Conservation (phyloP, 2,888 invertebrate genomes). For the Abrostola triplasia region DNA sequence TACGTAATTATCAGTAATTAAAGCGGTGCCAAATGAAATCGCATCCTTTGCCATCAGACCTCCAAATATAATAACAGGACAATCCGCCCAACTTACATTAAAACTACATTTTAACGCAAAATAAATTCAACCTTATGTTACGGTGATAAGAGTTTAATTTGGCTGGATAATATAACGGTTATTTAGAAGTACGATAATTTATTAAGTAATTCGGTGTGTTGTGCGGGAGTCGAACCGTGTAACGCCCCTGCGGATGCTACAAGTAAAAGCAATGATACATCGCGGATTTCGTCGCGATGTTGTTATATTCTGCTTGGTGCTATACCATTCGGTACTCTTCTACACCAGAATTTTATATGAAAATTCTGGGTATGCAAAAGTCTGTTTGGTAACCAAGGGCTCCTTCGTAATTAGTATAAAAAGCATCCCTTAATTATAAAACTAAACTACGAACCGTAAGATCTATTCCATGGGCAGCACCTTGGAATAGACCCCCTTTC, state of each 20-base stretch:
- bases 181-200: slow-evolving; percentile 63
- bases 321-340: slow-evolving; percentile 4
- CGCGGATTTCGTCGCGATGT: slow-evolving; percentile 78
- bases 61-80: slow-evolving; percentile 82
- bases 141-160: slow-evolving; percentile 34
- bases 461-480: no score
- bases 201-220: slow-evolving; percentile 71
- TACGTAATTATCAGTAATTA: slow-evolving; percentile 58
- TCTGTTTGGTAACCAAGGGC: no score
- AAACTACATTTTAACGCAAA: slow-evolving; percentile 9
- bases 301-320: slow-evolving; percentile 62
- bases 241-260: slow-evolving; percentile 80
- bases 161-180: slow-evolving; percentile 20
- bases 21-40: slow-evolving; percentile 77
- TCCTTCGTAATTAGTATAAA: no score
- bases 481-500: no score
- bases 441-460: no score
- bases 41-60: slow-evolving; percentile 74
- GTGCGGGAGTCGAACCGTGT: slow-evolving; percentile 73
- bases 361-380: no score
- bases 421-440: no score
- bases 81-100: slow-evolving; percentile 52
- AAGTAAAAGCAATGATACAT: slow-evolving; percentile 84
- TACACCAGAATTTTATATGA: no score
- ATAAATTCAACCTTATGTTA: slow-evolving; percentile 18